phyloP scores from a whole-genome alignment of 1,140 invertebrate species.

The Zaprionus camerounensis region DNA sequence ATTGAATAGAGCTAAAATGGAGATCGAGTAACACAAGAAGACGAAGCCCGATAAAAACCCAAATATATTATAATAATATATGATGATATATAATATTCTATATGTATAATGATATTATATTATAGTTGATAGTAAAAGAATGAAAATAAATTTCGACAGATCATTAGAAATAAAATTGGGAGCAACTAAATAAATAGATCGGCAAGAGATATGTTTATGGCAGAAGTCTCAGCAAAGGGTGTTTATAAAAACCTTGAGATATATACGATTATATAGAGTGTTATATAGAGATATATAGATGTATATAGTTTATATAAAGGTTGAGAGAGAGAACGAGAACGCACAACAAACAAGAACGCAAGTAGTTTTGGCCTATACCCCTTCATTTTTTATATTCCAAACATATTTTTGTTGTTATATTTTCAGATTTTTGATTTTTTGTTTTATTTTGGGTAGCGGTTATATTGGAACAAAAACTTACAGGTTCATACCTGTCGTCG shows the following conservation, averaged over 20 bases:
- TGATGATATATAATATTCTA: background rate
- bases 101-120: background rate
- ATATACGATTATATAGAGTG: slow-evolving; percentile 28
- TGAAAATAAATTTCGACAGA: background rate
- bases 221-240: background rate
- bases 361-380: slow-evolving; percentile 57
- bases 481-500: slow-evolving; percentile 86
- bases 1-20: background rate
- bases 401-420: slow-evolving; percentile 53
- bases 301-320: slow-evolving; percentile 25
- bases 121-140: background rate
- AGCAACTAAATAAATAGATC: background rate
- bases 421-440: slow-evolving; percentile 33
- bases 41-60: background rate
- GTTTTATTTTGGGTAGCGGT: slow-evolving; percentile 48
- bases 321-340: slow-evolving; percentile 8
- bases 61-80: background rate
- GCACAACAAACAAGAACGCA: slow-evolving; percentile 65
- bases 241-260: slow-evolving; percentile 15
- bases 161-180: background rate
- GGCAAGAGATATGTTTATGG: background rate
- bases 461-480: slow-evolving; percentile 87
- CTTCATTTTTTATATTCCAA: slow-evolving; percentile 34
- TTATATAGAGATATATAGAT: slow-evolving; percentile 33
- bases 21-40: background rate